Evolutionary conservation across 2,113 vertebrate genomes (phyloP).

Genomic region (Mungos mungo): DNA sequence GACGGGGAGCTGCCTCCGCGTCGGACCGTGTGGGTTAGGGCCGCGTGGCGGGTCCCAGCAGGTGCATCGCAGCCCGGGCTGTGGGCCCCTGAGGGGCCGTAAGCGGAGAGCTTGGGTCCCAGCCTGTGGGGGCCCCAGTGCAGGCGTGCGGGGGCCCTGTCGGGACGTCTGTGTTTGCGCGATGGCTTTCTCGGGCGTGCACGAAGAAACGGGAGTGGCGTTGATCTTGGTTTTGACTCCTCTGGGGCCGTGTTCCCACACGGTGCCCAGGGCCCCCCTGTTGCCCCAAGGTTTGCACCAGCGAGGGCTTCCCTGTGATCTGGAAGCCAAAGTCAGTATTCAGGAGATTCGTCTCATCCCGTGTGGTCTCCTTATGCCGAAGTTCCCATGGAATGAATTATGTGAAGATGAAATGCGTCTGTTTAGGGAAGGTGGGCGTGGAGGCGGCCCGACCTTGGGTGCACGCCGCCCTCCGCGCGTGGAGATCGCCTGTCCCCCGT

Average conservation of each 20-base stretch:
- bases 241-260: background rate
- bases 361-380: background rate
- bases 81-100: accelerated
- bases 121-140: too few species aligned
- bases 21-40: background rate
- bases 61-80: too few species aligned
- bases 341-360: background rate
- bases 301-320: background rate
- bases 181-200: background rate
- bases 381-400: background rate
- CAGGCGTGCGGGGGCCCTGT: background rate
- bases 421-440: background rate
- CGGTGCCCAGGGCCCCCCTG: background rate
- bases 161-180: background rate
- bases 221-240: background rate
- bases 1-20: background rate
- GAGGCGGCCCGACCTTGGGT: too few species aligned
- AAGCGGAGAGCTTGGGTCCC: background rate
- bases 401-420: background rate
- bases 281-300: background rate
- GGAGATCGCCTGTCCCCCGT: accelerated
- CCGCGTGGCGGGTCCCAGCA: accelerated
- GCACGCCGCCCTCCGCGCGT: accelerated
- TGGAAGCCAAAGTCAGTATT: background rate
- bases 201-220: background rate